phyloP scores from a whole-genome alignment of 2,888 invertebrate species.

The Eulithis prunata region DNA sequence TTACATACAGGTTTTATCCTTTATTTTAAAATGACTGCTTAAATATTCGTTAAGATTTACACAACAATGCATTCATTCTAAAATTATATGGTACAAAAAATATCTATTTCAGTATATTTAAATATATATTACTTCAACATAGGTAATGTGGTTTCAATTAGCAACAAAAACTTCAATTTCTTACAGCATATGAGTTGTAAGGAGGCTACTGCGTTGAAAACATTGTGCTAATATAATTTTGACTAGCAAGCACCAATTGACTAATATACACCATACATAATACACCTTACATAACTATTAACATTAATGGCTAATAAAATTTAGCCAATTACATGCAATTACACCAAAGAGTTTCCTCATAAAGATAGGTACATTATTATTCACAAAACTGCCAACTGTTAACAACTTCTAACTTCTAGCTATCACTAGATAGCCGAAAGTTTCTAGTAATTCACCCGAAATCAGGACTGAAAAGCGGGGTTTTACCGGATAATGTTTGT shows the following conservation, averaged over 20 bases:
- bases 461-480: no score
- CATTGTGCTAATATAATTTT: conserved; percentile 81
- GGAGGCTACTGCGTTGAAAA: conserved; percentile 43
- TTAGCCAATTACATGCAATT: conserved; percentile 62
- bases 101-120: no score
- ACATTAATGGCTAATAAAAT: conserved; percentile 74
- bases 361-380: conserved; percentile 4
- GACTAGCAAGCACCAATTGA: conserved; percentile 84
- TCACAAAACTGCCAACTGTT: not conserved
- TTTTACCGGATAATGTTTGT: no score
- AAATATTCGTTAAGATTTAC: no score
- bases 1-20: no score
- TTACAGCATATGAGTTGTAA: conserved; percentile 9
- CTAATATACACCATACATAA: conserved; percentile 66
- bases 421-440: not conserved
- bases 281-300: conserved; percentile 59
- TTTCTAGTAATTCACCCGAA: not conserved
- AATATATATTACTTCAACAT: not conserved
- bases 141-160: not conserved
- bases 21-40: no score
- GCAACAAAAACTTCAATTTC: conserved; percentile 7
- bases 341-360: conserved; percentile 6
- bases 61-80: no score
- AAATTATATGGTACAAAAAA: no score
- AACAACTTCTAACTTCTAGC: not conserved